Conservation (phyloP, 2,113 vertebrate species). For the Pelmatolapia mariae region DNA sequence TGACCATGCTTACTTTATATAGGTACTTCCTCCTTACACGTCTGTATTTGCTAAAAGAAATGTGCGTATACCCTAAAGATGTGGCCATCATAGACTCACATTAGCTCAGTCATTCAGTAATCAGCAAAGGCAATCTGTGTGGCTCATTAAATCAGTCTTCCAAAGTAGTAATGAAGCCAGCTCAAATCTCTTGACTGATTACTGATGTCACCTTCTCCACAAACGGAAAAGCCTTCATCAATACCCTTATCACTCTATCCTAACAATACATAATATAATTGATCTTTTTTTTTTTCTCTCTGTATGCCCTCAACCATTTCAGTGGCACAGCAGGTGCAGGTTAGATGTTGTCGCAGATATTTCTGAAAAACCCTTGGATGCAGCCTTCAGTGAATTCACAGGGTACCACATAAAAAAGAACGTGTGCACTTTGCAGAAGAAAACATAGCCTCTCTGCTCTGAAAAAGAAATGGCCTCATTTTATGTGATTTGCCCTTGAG, state of each 20-base stretch:
- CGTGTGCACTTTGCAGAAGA: background rate
- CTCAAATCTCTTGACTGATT: background rate
- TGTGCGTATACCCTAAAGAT: background rate
- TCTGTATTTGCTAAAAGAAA: background rate
- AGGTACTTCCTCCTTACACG: background rate
- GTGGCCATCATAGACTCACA: background rate
- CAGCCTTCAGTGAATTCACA: background rate
- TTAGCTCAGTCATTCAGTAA: background rate
- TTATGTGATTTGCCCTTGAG: slow-evolving; percentile 36
- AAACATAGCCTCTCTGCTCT: slow-evolving; percentile 14
- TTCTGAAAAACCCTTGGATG: background rate
- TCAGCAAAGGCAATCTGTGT: background rate
- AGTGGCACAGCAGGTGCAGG: background rate
- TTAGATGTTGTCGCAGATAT: background rate
- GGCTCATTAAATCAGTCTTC: background rate
- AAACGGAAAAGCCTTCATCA: background rate
- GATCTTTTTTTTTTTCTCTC: background rate
- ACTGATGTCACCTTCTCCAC: background rate
- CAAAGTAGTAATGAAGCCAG: background rate
- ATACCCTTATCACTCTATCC: background rate
- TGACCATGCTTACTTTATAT: background rate
- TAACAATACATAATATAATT: background rate
- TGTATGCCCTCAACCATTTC: background rate
- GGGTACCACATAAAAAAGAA: background rate
- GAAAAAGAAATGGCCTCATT: slow-evolving; percentile 46